Evolutionary conservation across 2,113 vertebrate genomes (phyloP).

Genomic region (Malurus melanocephalus): DNA sequence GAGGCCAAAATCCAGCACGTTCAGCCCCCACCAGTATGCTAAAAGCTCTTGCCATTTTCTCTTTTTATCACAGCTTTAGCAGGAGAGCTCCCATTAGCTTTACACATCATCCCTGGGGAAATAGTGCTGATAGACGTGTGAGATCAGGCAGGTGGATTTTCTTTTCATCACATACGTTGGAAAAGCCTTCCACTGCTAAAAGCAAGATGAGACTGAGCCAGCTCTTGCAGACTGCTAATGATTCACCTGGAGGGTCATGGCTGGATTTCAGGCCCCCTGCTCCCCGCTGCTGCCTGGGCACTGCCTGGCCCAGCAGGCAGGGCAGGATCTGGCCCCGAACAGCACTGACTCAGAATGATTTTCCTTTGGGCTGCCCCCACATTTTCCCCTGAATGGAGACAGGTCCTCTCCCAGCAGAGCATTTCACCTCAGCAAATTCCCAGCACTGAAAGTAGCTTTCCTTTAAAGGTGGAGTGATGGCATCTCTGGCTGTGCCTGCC

Average conservation of each 20-base stretch:
- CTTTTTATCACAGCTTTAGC: neutral
- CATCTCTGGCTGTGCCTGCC: neutral
- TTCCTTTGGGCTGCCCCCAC: neutral
- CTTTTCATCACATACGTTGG: slow-evolving; percentile 28
- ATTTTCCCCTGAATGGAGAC: neutral
- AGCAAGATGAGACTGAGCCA: neutral
- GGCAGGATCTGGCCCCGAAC: neutral
- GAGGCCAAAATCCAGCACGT: neutral
- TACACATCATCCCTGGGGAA: neutral
- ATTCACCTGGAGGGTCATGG: neutral
- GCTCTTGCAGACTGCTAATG: neutral
- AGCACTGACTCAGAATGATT: neutral
- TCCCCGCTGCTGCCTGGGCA: rapidly evolving
- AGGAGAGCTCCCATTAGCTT: neutral
- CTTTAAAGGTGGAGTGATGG: rapidly evolving
- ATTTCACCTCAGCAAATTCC: neutral
- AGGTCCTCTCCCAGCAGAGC: rapidly evolving
- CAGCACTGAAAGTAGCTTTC: neutral
- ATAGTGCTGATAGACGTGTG: neutral
- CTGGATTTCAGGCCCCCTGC: neutral
- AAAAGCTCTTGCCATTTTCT: neutral
- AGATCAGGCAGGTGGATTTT: slow-evolving; percentile 60
- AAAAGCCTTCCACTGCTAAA: neutral
- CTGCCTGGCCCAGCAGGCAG: neutral
- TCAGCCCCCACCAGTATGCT: neutral